Conservation (phyloP, 2,888 invertebrate species). For the Philonicus albiceps region DNA sequence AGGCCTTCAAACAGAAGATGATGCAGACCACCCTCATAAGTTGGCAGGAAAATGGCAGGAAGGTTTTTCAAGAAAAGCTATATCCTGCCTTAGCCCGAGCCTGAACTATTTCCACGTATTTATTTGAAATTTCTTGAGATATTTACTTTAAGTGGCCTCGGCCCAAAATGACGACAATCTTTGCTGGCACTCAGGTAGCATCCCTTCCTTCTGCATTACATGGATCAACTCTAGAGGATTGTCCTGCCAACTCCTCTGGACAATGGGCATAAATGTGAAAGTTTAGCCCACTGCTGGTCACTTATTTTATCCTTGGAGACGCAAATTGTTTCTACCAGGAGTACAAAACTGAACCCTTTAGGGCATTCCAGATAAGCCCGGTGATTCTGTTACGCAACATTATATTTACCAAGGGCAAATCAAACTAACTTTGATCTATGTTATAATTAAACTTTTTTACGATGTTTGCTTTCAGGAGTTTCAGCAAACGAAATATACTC, state of each 20-base stretch:
- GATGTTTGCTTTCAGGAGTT: neutral
- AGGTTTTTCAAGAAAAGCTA: neutral
- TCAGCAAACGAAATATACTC: neutral
- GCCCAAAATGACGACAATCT: neutral
- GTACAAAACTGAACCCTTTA: neutral
- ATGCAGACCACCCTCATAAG: constrained; percentile 15
- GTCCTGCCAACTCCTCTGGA: neutral
- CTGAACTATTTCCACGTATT: neutral
- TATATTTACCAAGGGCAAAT: neutral
- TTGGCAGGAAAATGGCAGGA: constrained; percentile 26
- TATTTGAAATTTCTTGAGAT: constrained; percentile 24
- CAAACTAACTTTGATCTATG: neutral
- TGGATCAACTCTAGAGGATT: neutral
- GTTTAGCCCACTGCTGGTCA: neutral
- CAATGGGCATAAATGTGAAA: neutral
- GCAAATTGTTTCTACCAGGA: neutral
- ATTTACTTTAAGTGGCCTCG: constrained; percentile 13
- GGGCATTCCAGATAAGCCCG: neutral
- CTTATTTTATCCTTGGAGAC: neutral
- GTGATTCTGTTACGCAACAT: neutral
- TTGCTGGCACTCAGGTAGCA: neutral
- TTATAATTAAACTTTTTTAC: neutral
- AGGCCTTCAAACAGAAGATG: constrained; percentile 3
- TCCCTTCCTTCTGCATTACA: neutral
- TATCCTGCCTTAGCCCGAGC: neutral